These are phyloP conservation scores for Penaeus indicus DNA, from an alignment of 1,140 invertebrate genomes.

Conservation along the genomic window DNA sequence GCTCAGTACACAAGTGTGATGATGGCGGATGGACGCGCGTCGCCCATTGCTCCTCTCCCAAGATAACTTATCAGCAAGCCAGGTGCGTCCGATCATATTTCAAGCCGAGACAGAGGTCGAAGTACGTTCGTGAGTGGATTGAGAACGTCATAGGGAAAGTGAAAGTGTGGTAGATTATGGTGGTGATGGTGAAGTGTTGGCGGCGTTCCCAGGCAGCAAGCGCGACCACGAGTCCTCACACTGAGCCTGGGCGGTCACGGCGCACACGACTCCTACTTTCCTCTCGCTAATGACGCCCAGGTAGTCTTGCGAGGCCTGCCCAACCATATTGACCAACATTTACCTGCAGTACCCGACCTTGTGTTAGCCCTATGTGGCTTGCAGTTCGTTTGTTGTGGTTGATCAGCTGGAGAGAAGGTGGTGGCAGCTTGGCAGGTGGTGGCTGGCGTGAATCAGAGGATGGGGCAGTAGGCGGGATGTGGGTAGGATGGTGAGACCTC, in stretches of 20 bases:
- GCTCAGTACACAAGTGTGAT: conserved; percentile 58
- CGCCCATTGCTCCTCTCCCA: conserved; percentile 35
- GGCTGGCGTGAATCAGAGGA: not conserved
- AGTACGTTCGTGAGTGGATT: not conserved
- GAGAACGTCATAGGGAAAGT: not conserved
- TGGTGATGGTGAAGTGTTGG: conserved; percentile 44
- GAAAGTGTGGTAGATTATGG: conserved; percentile 8
- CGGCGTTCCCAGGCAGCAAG: conserved; percentile 34
- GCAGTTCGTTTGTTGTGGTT: conserved; percentile 29
- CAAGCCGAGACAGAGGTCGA: not conserved
- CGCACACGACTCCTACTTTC: conserved; percentile 6
- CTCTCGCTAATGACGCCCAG: not conserved
- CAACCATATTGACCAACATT: conserved; percentile 28
- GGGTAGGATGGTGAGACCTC: not conserved
- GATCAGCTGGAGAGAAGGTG: not conserved
- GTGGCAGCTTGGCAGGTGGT: not conserved
- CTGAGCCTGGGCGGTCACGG: conserved; percentile 32
- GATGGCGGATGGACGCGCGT: conserved; percentile 57
- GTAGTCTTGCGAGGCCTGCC: not conserved
- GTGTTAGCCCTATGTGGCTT: not conserved
- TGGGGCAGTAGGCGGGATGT: conserved; percentile 17
- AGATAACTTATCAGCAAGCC: conserved; percentile 56
- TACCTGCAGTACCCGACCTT: not conserved
- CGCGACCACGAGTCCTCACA: conserved; percentile 29
- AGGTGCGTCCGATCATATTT: conserved; percentile 34